These are phyloP conservation scores for Diabrotica virgifera DNA, from an alignment of 1,140 invertebrate genomes.

Conservation along the genomic window DNA sequence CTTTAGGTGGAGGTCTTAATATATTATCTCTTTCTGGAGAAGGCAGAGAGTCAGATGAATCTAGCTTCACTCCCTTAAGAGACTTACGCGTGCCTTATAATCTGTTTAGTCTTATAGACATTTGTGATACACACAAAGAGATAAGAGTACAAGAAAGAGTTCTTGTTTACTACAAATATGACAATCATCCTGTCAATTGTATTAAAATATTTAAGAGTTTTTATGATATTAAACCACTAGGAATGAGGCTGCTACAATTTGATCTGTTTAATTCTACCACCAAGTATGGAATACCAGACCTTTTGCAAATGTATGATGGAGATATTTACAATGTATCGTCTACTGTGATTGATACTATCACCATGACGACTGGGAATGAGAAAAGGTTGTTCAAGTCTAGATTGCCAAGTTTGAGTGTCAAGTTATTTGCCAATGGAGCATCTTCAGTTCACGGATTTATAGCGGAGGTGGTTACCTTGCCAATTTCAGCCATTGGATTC, in stretches of 20 bases:
- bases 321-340: constrained; percentile 86
- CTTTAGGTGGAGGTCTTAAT: constrained; percentile 86
- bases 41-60: constrained; percentile 81
- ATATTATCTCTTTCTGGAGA: constrained; percentile 88
- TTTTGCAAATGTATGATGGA: constrained; percentile 86
- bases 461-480: constrained; percentile 93
- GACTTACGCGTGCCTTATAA: constrained; percentile 87
- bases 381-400: constrained; percentile 74
- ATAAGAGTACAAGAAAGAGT: constrained; percentile 87
- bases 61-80: constrained; percentile 81
- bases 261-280: constrained; percentile 90
- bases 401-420: constrained; percentile 81
- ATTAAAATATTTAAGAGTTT: constrained; percentile 94
- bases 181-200: constrained; percentile 93
- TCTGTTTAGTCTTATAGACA: constrained; percentile 93
- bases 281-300: constrained; percentile 76
- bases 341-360: constrained; percentile 66
- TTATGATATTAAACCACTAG: constrained; percentile 80
- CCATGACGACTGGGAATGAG: constrained; percentile 66
- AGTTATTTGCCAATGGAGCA: constrained; percentile 91
- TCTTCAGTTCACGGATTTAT: constrained; percentile 93
- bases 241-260: constrained; percentile 87
- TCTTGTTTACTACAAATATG: constrained; percentile 95
- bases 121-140: constrained; percentile 93
- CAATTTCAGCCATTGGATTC: constrained; percentile 85